phyloP scores from a whole-genome alignment of 2,888 invertebrate species.

The Cataglyphis rosenhaueri region DNA sequence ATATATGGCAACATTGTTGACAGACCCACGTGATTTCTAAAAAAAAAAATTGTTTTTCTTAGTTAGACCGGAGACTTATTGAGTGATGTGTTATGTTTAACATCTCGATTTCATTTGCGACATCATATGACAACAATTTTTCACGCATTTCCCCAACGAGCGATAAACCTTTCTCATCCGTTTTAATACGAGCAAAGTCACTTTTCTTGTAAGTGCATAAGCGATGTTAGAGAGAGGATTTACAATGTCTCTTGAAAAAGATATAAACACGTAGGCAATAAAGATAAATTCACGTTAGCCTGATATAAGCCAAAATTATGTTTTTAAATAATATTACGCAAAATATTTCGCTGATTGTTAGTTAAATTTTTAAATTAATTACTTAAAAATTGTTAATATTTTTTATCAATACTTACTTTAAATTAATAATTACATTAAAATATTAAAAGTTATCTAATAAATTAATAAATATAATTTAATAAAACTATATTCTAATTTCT shows the following conservation, averaged over 20 bases:
- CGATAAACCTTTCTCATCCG: constrained; percentile 57
- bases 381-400: neutral
- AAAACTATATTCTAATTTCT: neutral
- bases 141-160: constrained; percentile 51
- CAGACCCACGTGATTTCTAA: too few relatives aligned
- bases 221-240: constrained; percentile 1
- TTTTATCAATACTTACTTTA: neutral
- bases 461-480: neutral
- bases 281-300: neutral
- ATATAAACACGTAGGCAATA: neutral
- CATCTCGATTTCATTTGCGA: constrained; percentile 25
- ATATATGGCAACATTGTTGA: too few relatives aligned
- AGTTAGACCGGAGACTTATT: too few relatives aligned
- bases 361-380: constrained; percentile 9
- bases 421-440: neutral
- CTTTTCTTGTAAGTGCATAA: neutral
- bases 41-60: too few relatives aligned
- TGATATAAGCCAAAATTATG: neutral
- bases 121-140: constrained; percentile 27
- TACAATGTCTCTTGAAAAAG: constrained; percentile 9
- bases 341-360: neutral
- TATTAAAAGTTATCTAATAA: neutral
- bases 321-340: neutral
- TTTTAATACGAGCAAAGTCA: constrained; percentile 4
- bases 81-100: neutral